phyloP scores from a whole-genome alignment of 2,888 invertebrate genomes.

The Ochropleura plecta region DNA sequence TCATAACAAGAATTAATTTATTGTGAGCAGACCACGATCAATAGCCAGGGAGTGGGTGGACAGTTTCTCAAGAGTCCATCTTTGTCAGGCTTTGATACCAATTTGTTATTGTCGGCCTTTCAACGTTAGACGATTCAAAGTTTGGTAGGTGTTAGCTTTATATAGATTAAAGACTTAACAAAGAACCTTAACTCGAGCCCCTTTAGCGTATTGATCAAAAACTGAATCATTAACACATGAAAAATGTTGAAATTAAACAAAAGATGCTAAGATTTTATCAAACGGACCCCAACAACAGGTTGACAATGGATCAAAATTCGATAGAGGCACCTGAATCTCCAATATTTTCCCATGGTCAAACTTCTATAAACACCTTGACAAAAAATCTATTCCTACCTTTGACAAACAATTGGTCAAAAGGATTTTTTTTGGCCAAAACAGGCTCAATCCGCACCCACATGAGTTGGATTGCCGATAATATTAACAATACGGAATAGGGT shows the following conservation, averaged over 20 bases:
- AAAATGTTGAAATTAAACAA: conserved; percentile 73
- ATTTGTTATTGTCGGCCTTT: conserved; percentile 90
- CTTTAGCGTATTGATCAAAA: conserved; percentile 57
- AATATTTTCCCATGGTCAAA: conserved; percentile 91
- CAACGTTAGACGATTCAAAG: conserved; percentile 87
- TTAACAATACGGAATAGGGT: conserved; percentile 85
- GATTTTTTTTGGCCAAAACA: conserved; percentile 86
- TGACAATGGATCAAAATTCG: conserved; percentile 82
- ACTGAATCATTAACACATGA: conserved; percentile 64
- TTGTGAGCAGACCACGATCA: conserved; percentile 87
- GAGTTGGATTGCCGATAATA: conserved; percentile 84
- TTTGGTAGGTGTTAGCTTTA: conserved; percentile 85
- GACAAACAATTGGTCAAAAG: conserved; percentile 89
- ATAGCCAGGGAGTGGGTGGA: conserved; percentile 89
- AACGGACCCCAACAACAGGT: conserved; percentile 80
- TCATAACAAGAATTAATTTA: conserved; percentile 90
- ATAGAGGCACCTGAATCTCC: conserved; percentile 87
- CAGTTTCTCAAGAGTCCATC: conserved; percentile 90
- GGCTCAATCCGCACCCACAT: conserved; percentile 84
- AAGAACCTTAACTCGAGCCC: conserved; percentile 59
- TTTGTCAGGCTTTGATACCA: conserved; percentile 90
- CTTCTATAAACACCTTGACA: conserved; percentile 87
- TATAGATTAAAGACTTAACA: conserved; percentile 77
- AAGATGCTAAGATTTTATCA: conserved; percentile 81
- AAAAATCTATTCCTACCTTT: conserved; percentile 85